Evolutionary conservation across 2,888 invertebrate genomes (phyloP).

Genomic region (Drosophila prostipennis): DNA sequence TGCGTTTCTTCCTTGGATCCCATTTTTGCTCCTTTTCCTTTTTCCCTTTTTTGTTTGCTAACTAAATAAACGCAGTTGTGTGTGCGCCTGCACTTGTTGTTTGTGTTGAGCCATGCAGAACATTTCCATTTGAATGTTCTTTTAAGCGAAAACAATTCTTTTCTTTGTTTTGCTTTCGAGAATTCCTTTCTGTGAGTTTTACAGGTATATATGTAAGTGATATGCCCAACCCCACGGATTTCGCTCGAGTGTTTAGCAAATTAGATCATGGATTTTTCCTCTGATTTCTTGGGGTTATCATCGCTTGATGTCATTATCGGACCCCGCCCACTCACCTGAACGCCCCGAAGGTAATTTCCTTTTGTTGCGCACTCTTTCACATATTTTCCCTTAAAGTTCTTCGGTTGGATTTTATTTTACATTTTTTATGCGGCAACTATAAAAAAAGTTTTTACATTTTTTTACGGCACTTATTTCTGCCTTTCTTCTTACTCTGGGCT

Average conservation of each 20-base stretch:
- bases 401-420: conserved; percentile 71
- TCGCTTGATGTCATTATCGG: conserved; percentile 70
- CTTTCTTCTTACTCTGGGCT: conserved; percentile 15
- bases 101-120: conserved; percentile 80
- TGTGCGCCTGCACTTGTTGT: conserved; percentile 73
- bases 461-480: conserved; percentile 69
- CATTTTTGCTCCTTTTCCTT: conserved; percentile 49
- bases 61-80: conserved; percentile 77
- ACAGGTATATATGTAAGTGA: conserved; percentile 42
- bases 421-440: conserved; percentile 74
- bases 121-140: conserved; percentile 81
- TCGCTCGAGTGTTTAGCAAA: conserved; percentile 52
- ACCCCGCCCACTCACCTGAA: conserved; percentile 50
- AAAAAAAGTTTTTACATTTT: conserved; percentile 79
- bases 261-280: conserved; percentile 71
- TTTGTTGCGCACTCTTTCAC: conserved; percentile 58
- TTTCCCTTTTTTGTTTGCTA: conserved; percentile 53
- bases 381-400: conserved; percentile 42
- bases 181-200: conserved; percentile 36
- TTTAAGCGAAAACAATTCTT: conserved; percentile 80
- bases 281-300: conserved; percentile 60
- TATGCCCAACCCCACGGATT: conserved; percentile 1
- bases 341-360: conserved; percentile 43
- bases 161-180: conserved; percentile 77
- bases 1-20: conserved; percentile 46